These are phyloP conservation scores for Sciurus niger DNA, from an alignment of 2,113 vertebrate genomes.

Conservation along the genomic window DNA sequence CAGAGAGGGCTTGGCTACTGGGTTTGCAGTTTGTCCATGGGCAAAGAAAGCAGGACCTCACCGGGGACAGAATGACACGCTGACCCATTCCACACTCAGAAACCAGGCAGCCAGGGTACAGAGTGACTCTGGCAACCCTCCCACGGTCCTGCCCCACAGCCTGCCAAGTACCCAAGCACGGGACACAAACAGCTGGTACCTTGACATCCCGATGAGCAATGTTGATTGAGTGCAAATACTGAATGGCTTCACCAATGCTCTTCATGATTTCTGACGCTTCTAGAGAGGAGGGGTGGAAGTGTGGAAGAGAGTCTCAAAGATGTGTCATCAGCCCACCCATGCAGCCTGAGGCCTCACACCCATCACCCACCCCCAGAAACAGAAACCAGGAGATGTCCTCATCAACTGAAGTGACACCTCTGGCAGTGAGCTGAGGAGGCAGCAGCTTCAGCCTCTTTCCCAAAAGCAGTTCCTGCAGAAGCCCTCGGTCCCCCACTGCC, in stretches of 20 bases:
- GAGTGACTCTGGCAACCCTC: neutral
- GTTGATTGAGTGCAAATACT: constrained; percentile 96
- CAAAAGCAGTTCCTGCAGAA: fast-evolving
- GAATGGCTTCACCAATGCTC: constrained; percentile 97
- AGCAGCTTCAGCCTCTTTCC: neutral
- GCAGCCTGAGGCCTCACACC: neutral
- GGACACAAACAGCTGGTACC: constrained; percentile 85
- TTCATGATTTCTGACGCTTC: constrained; percentile 99
- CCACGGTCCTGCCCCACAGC: fast-evolving
- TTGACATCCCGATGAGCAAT: constrained; percentile 99
- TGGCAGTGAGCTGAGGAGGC: fast-evolving
- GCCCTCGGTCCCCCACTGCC: neutral
- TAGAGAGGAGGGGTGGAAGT: constrained; percentile 71
- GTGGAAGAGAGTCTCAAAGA: neutral
- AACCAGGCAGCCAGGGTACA: neutral
- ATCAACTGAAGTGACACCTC: neutral
- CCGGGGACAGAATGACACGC: neutral
- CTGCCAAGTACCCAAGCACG: fast-evolving
- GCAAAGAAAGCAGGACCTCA: neutral
- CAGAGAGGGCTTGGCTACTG: neutral
- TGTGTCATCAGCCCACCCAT: fast-evolving
- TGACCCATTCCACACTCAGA: neutral
- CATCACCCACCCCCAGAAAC: neutral
- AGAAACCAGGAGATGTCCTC: neutral
- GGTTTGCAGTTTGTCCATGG: neutral